Conservation (phyloP, 2,888 invertebrate species). For the Hypselothyrea guttata region DNA sequence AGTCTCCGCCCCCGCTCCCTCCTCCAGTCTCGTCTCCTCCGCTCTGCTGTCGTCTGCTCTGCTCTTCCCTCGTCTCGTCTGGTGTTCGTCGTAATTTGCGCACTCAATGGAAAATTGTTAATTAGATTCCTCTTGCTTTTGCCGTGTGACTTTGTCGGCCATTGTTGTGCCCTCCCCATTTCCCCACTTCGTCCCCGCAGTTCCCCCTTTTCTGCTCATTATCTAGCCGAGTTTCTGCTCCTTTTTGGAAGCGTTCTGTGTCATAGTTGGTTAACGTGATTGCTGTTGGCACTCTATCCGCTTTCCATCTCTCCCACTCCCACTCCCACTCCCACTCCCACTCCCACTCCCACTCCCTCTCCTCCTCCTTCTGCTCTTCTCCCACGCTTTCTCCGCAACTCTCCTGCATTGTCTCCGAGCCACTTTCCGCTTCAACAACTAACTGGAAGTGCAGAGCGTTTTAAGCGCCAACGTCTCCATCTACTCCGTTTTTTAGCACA, state of each 20-base stretch:
- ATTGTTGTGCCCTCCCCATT: constrained; percentile 41
- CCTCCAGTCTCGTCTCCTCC: not conserved
- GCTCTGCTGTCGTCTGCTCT: not conserved
- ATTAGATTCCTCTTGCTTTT: constrained; percentile 80
- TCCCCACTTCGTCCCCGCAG: not conserved
- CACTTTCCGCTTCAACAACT: constrained; percentile 67
- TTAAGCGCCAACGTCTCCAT: constrained; percentile 41
- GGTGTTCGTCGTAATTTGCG: constrained; percentile 80
- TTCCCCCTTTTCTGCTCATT: not conserved
- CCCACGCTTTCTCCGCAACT: not conserved
- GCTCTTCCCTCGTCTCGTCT: not conserved
- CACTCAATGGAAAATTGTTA: constrained; percentile 83
- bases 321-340: not conserved
- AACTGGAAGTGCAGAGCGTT: constrained; percentile 71
- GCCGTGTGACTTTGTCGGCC: constrained; percentile 75
- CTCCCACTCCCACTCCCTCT: not conserved
- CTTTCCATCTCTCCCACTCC: not conserved
- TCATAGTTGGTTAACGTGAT: constrained; percentile 74
- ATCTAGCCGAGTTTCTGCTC: constrained; percentile 19
- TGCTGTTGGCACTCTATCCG: constrained; percentile 42
- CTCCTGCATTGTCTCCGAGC: constrained; percentile 57
- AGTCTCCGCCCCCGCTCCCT: not conserved
- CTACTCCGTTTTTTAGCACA: constrained; percentile 35
- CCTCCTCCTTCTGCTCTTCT: not conserved
- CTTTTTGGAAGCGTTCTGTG: constrained; percentile 68